Evolutionary conservation across 2,113 vertebrate species (phyloP).

Genomic region (Damaliscus lunatus): DNA sequence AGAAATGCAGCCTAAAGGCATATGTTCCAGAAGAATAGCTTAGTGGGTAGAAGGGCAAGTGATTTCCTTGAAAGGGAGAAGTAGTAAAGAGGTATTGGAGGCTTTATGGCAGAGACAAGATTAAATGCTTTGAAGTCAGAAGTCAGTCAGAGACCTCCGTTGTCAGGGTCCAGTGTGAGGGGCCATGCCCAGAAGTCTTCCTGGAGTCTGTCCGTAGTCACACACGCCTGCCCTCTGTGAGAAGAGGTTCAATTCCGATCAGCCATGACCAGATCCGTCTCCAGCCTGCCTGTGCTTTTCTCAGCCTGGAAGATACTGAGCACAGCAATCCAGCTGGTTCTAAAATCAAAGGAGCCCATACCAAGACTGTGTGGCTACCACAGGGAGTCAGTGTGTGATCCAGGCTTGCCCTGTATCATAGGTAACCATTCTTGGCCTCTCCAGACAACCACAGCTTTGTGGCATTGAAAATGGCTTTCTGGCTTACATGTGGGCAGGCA

Average conservation of each 20-base stretch:
- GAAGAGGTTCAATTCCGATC: not conserved
- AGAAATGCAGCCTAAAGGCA: not conserved
- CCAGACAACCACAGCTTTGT: not conserved
- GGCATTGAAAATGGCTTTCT: not conserved
- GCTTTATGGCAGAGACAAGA: not conserved
- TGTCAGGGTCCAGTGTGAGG: not conserved
- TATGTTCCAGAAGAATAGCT: not conserved
- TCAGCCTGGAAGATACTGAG: not conserved
- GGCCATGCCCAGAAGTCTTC: not conserved
- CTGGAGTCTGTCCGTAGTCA: not conserved
- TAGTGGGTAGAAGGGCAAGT: not conserved
- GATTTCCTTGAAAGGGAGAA: not conserved
- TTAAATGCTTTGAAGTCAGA: not conserved
- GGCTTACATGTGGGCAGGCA: not conserved
- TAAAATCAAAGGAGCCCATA: not conserved
- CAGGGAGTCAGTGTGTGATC: not conserved
- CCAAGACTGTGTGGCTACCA: not conserved
- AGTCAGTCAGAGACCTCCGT: not conserved
- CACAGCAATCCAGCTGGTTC: not conserved
- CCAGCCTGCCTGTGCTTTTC: not conserved
- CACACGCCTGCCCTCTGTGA: not conserved
- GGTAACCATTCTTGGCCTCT: not conserved
- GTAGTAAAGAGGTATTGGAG: not conserved
- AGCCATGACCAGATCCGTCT: not conserved
- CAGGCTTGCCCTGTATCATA: not conserved